Conservation (phyloP, 1,140 invertebrate species). For the Drosophila miranda region DNA sequence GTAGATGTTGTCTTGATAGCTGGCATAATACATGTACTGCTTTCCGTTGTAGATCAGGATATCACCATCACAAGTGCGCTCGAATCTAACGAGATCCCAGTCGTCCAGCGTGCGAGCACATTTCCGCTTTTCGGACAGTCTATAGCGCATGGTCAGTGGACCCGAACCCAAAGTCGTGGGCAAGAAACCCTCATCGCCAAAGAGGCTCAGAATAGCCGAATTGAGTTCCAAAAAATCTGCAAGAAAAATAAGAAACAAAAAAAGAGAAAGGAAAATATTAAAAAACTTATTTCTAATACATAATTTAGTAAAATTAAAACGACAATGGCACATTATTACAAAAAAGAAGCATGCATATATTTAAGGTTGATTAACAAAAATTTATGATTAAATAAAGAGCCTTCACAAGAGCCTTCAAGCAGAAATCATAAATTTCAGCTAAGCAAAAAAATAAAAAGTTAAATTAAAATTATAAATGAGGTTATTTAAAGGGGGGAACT, state of each 20-base stretch:
- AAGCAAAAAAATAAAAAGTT: constrained; percentile 5
- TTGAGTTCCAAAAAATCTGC: constrained; percentile 31
- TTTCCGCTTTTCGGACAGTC: background rate
- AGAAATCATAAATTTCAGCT: background rate
- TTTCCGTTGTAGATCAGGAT: constrained; percentile 42
- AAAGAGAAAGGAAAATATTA: background rate
- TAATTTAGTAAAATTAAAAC: background rate
- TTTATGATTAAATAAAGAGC: background rate
- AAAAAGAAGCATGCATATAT: background rate
- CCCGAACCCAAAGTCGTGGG: constrained; percentile 22
- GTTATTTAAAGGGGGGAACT: constrained; percentile 8
- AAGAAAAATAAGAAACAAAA: constrained; percentile 4
- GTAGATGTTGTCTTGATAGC: constrained; percentile 44
- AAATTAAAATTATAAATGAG: background rate
- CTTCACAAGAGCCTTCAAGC: background rate
- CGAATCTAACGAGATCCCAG: constrained; percentile 65
- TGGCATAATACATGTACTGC: constrained; percentile 33
- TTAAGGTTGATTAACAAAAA: background rate
- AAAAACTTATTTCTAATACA: background rate
- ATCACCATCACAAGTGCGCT: constrained; percentile 34
- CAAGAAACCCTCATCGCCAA: constrained; percentile 64
- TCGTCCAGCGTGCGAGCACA: constrained; percentile 55
- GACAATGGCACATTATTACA: background rate
- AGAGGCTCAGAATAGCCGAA: constrained; percentile 49
- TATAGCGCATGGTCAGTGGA: constrained; percentile 12